Conservation (phyloP, 1,140 invertebrate genomes). For the Drosophila ercepeae region DNA sequence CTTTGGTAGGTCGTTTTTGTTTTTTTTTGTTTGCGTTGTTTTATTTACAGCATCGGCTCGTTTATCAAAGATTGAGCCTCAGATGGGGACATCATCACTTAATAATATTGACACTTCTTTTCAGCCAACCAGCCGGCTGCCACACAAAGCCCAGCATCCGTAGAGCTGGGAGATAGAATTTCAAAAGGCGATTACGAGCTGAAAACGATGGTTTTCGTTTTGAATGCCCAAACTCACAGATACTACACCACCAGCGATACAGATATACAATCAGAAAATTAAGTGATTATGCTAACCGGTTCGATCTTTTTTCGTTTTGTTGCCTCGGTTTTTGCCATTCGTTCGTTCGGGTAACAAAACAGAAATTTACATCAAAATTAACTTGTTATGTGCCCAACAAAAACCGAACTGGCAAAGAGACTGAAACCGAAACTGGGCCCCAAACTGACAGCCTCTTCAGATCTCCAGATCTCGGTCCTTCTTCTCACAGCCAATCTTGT, state of each 20-base stretch:
- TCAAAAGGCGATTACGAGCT: conserved; percentile 57
- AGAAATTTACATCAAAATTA: conserved; percentile 81
- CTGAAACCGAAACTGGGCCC: conserved; percentile 28
- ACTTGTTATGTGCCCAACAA: conserved; percentile 69
- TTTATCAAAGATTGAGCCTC: conserved; percentile 70
- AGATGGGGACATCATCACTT: conserved; percentile 68
- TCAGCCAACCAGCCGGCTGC: conserved; percentile 4
- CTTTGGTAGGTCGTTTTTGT: conserved; percentile 24
- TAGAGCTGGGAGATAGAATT: conserved; percentile 30
- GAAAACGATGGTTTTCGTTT: conserved; percentile 35
- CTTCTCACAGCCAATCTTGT: conserved; percentile 62
- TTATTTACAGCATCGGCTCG: conserved; percentile 61
- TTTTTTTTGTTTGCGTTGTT: conserved; percentile 14
- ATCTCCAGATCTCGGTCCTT: conserved; percentile 27
- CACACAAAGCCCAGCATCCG: conserved; percentile 1
- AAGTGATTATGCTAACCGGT: conserved; percentile 81
- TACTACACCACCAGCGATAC: conserved; percentile 17
- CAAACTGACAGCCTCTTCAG: conserved; percentile 47
- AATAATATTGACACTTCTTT: conserved; percentile 78
- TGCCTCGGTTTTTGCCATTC: conserved; percentile 40
- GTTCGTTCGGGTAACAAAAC: conserved; percentile 54
- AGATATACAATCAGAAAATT: conserved; percentile 74
- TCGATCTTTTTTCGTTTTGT: conserved; percentile 34
- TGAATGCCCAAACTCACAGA: conserved; percentile 8
- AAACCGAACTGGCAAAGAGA: conserved; percentile 7